Conservation (phyloP, 1,140 invertebrate genomes). For the Aphis gossypii region DNA sequence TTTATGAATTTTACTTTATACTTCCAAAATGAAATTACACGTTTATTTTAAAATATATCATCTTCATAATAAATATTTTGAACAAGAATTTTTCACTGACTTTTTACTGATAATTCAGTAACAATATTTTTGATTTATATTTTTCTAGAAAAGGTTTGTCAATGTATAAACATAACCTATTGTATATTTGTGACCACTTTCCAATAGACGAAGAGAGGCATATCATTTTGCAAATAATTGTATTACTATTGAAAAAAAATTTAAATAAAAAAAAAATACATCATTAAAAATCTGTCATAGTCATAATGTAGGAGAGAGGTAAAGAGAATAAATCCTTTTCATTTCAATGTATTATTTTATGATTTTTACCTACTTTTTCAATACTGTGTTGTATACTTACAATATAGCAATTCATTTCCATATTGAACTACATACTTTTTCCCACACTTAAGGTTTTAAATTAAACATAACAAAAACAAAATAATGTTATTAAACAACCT, state of each 20-base stretch:
- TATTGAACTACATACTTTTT: background rate
- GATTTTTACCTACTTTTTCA: background rate
- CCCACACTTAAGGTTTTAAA: background rate
- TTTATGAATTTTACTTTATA: no score
- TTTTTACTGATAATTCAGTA: background rate
- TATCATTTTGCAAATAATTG: conserved; percentile 10
- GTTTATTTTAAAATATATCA: background rate
- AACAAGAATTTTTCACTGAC: background rate
- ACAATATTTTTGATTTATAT: background rate
- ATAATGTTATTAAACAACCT: background rate
- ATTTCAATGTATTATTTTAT: background rate
- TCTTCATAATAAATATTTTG: background rate
- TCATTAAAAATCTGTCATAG: background rate
- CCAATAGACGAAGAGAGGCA: background rate
- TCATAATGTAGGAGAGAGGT: background rate
- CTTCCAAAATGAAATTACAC: background rate
- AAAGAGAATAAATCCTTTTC: conserved; percentile 11
- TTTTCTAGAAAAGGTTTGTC: background rate
- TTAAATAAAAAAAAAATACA: conserved; percentile 7
- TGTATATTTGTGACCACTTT: background rate
- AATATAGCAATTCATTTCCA: background rate
- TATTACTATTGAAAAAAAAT: background rate
- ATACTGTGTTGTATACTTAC: background rate
- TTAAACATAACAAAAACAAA: background rate
- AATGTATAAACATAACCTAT: background rate